Percentiles rank a stretch among this genome's conserved stretches.
phyloP scores from a whole-genome alignment of 2,888 invertebrate genomes.

The Bedellia somnulentella region DNA sequence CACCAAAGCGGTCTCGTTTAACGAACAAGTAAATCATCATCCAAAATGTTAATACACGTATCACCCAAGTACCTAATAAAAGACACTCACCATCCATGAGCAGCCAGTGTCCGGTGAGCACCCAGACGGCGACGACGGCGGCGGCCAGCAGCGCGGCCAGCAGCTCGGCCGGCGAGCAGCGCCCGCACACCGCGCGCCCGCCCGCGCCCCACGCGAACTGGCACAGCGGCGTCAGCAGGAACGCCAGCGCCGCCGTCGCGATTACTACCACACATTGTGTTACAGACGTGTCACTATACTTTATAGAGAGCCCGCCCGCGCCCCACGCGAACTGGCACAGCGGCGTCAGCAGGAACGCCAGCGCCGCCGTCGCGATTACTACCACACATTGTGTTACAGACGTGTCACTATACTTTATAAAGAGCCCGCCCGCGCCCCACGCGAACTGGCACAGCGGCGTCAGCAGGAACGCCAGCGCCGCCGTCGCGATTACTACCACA shows the following conservation, averaged over 20 bases:
- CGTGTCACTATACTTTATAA: too few relatives aligned
- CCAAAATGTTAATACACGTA: too few relatives aligned
- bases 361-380: constrained; percentile 95
- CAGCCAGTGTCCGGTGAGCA: constrained; percentile 96
- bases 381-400: too few relatives aligned
- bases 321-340: constrained; percentile 86
- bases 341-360: constrained; percentile 93
- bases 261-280: constrained; percentile 74
- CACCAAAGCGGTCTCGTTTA: too few relatives aligned
- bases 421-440: constrained; percentile 56
- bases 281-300: too few relatives aligned
- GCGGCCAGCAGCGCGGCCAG: constrained; percentile 90
- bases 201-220: constrained; percentile 70
- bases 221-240: constrained; percentile 95
- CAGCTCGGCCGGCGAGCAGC: constrained; percentile 92
- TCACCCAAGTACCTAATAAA: too few relatives aligned
- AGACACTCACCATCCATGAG: constrained; percentile 83
- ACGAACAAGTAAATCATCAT: too few relatives aligned
- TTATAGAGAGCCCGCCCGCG: constrained; percentile 64
- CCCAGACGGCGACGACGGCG: constrained; percentile 95
- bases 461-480: constrained; percentile 93
- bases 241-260: constrained; percentile 95
- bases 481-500: constrained; percentile 90
- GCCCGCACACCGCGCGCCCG: constrained; percentile 82
- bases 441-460: constrained; percentile 95